Evolutionary conservation across 1,140 invertebrate species (phyloP), one percentile per base, ranked within the genome.

Genomic region (Linepithema humile): DNA sequence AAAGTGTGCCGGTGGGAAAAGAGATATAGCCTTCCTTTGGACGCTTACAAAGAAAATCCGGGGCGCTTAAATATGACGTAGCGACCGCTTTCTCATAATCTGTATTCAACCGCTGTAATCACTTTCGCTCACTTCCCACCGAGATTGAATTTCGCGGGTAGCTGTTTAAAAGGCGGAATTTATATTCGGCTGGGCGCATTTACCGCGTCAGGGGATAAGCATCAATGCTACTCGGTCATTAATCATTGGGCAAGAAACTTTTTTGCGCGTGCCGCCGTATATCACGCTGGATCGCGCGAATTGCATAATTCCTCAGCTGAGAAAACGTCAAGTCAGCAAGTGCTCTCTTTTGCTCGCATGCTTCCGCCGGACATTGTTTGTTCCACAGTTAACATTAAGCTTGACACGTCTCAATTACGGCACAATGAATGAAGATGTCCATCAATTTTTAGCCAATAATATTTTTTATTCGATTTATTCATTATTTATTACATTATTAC

Each of bases 291-390:
- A 55, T 29, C 64, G 40, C 17, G 85, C 48, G 82, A 87, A 87
- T 77, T 82, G 75, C 64, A 88, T 88, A 82, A 88, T 88, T 88
- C 74, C 80, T 85, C 74, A 85, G 69, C 10, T 59, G 55, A 50
- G 75, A 48, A 82, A 87, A 87, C 65, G 53, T 50, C 23, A 29
- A 45, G 29, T 82, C 65, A 82, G 78, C 53, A 74, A 74, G 15
- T 59, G 29, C 40, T 62, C 35, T 12, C 29, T 6, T 69, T 23
- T 4, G 10, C 23, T 43, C n/a, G 17, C 29, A 67, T 45, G 35
- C 12, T 26, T 38, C 10, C 7, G 3, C 23, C 35, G 32, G 32
- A 69, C 69, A 80, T 69, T 69, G 6, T 80, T 80, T 55, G 48
- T 38, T 43, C n/a, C 59, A 5, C 3, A 55, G 9, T 17, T 55